These are phyloP conservation scores for Kradibia gibbosae DNA, from an alignment of 1,140 invertebrate species.

Conservation along the genomic window DNA sequence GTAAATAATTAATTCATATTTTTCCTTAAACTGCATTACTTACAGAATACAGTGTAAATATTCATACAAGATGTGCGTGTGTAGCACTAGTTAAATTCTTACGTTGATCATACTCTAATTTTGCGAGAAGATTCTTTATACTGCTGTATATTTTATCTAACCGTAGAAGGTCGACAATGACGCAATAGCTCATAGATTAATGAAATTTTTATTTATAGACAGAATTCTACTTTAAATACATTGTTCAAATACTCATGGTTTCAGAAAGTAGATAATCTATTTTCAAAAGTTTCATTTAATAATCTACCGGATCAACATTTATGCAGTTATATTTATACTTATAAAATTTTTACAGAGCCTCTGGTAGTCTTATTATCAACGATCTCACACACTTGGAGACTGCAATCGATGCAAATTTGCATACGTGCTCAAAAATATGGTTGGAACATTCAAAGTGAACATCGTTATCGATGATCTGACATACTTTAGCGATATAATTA, in stretches of 20 bases:
- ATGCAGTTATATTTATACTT: background rate
- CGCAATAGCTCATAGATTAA: background rate
- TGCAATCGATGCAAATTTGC: constrained; percentile 8
- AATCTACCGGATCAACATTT: background rate
- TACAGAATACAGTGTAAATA: background rate
- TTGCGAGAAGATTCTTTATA: background rate
- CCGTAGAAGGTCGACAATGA: background rate
- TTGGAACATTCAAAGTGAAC: background rate
- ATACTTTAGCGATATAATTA: background rate
- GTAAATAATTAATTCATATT: no score
- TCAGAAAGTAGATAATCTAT: background rate
- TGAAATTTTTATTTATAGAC: background rate
- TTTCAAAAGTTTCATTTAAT: background rate
- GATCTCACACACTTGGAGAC: background rate
- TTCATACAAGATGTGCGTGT: background rate
- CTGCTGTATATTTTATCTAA: background rate
- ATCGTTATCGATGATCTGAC: constrained; percentile 1
- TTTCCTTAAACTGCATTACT: no score
- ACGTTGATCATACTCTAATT: background rate
- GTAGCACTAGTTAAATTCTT: background rate
- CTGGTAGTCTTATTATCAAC: background rate
- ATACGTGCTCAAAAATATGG: background rate
- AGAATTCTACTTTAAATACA: background rate
- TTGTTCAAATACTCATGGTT: no score
- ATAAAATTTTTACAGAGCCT: background rate